Evolutionary conservation across 2,113 vertebrate genomes (phyloP), one percentile per base, ranked within the genome.

Genomic region (Melanotaenia duboulayi): DNA sequence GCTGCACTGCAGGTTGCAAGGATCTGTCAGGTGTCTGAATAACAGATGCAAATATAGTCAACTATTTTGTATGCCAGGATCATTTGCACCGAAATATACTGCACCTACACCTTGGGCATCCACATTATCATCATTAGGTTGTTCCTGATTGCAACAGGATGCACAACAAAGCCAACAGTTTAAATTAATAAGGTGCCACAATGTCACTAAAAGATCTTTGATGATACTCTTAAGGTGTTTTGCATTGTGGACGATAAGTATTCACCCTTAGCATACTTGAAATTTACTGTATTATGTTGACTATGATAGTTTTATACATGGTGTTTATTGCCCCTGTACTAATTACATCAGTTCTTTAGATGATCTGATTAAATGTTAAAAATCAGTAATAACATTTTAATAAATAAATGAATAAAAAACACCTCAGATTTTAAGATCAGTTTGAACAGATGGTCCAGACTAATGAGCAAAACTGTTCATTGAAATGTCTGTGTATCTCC

Each of bases 11-110:
- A 69, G 84, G 72, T 80, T 70, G 74, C 50, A 50, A 71, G 42
- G 65, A 86, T 85, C 74, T 82, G 81, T 86, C 87, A 86, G 84
- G 78, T 83, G 81, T 78, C 73, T 78, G 52, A 75, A 87, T 90
- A 84, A 89, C 50, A 82, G 25, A 83, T 84, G 79, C 81, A 86
- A 84, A 91, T 87, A 66, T 57, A 85, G 75, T 82, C 76, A 81
- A 59, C 74, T 83, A 25, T 71, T 89, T 83, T 83, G 58, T 61
- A 86, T 79, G 44, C 35, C 56, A 51, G 74, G 39, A 72, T 62
- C 57, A 76, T 82, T 81, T 67, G 66, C 70, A 57, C 35, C 10
- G 57, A 54, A 69, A 74, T 67, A 65, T 57, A 17, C 66, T 58
- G 73, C 74, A 72, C 50, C 71, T 60, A 60, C 39, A 72, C 65